Percentiles rank a stretch among this genome's conserved stretches.
phyloP scores from a whole-genome alignment of 2,888 invertebrate species.

The Machimus rusticus region DNA sequence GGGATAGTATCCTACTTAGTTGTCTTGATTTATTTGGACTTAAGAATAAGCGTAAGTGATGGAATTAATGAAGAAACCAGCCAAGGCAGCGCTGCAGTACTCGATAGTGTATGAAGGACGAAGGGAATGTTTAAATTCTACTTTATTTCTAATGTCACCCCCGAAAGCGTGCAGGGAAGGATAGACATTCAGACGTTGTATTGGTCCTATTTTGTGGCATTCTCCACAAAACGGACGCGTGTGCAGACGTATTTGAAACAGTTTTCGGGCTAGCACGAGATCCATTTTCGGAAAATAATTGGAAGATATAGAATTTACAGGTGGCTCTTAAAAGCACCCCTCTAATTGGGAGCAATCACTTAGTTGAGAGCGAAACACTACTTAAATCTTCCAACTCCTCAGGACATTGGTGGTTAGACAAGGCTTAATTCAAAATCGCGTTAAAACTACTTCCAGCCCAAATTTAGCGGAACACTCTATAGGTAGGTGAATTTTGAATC shows the following conservation, averaged over 20 bases:
- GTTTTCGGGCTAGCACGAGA: slow-evolving; percentile 71
- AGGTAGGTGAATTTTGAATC: no score
- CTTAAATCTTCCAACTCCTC: slow-evolving; percentile 30
- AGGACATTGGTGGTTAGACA: background rate
- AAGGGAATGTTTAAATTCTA: slow-evolving; percentile 63
- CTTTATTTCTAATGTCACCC: slow-evolving; percentile 69
- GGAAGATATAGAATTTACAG: slow-evolving; percentile 71
- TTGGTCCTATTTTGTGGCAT: slow-evolving; percentile 71
- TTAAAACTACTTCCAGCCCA: no score
- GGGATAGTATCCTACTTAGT: no score
- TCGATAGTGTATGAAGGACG: slow-evolving; percentile 58
- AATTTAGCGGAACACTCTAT: no score
- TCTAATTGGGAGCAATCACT: background rate
- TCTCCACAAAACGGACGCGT: slow-evolving; percentile 65
- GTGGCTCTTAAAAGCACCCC: slow-evolving; percentile 61
- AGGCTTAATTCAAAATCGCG: background rate
- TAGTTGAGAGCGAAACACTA: slow-evolving; percentile 29
- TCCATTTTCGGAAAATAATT: slow-evolving; percentile 70
- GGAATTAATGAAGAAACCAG: slow-evolving; percentile 53
- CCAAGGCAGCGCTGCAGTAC: slow-evolving; percentile 53
- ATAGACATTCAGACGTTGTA: slow-evolving; percentile 71
- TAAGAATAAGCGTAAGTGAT: slow-evolving; percentile 53
- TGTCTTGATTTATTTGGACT: no score
- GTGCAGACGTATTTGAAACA: slow-evolving; percentile 72
- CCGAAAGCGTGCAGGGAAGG: slow-evolving; percentile 67